A percentile compares a stretch with the other conserved stretches of the same genome.
Conservation (phyloP, 2,113 vertebrate species). For the Nesogale talazaci region DNA sequence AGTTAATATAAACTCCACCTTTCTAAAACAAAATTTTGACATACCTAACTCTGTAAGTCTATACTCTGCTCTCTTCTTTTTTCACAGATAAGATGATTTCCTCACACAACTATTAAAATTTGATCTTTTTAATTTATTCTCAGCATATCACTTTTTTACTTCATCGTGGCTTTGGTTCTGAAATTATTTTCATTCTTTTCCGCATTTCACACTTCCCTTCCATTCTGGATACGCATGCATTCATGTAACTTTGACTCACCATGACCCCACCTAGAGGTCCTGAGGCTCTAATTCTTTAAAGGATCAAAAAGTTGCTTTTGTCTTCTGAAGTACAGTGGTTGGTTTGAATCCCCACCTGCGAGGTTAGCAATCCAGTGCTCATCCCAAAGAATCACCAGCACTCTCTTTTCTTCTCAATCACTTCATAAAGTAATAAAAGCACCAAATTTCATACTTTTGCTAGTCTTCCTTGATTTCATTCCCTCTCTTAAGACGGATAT, state of each 20-base stretch:
- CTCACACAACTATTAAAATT: neutral
- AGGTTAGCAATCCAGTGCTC: no score
- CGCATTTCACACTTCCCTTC: neutral
- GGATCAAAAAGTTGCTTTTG: no score
- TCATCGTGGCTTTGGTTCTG: neutral
- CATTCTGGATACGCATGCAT: no score
- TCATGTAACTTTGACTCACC: no score
- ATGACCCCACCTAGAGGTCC: no score
- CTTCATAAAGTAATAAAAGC: neutral
- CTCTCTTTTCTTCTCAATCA: no score
- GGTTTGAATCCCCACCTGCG: no score
- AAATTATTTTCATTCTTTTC: neutral
- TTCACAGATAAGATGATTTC: neutral
- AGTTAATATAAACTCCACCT: no score
- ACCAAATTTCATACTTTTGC: neutral
- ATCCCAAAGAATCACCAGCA: no score
- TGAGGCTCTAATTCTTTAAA: no score
- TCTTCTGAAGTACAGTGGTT: no score
- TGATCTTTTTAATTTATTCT: neutral
- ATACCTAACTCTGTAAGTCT: neutral
- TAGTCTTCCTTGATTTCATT: neutral
- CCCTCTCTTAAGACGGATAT: neutral
- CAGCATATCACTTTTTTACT: neutral
- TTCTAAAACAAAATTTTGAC: neutral
- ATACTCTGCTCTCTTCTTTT: neutral